Percentiles rank a stretch among this genome's conserved stretches.
Conservation (phyloP, 2,113 vertebrate genomes). For the Lepisosteus osseus region DNA sequence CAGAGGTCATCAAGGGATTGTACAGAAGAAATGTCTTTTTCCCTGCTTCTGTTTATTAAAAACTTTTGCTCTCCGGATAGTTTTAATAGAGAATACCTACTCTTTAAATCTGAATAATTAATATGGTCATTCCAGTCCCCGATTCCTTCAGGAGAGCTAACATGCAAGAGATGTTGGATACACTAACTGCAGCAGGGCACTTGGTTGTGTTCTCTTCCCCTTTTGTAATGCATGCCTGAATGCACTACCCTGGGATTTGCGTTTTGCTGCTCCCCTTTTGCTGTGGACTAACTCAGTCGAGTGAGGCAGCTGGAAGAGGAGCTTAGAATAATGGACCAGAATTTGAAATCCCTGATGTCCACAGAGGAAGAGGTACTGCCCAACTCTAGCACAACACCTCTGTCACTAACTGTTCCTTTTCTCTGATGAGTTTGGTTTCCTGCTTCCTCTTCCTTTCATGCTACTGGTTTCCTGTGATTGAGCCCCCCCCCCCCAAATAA, state of each 20-base stretch:
- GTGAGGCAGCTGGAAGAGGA: slow-evolving; percentile 89
- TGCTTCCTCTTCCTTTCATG: slow-evolving; percentile 27
- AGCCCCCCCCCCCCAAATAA: slow-evolving; percentile 13
- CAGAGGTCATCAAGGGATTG: neutral
- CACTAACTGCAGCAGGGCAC: slow-evolving; percentile 40
- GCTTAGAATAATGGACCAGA: slow-evolving; percentile 92
- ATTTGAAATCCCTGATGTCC: slow-evolving; percentile 92
- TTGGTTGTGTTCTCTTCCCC: slow-evolving; percentile 35
- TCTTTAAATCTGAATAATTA: neutral
- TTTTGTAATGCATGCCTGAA: slow-evolving; percentile 54
- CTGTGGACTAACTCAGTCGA: slow-evolving; percentile 76
- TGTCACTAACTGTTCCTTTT: slow-evolving; percentile 3
- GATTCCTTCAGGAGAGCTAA: neutral
- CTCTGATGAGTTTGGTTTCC: slow-evolving; percentile 11
- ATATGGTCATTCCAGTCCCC: slow-evolving; percentile 13
- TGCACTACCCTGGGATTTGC: slow-evolving; percentile 42
- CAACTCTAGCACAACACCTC: slow-evolving; percentile 13
- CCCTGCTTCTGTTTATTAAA: neutral
- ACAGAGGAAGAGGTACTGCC: slow-evolving; percentile 94
- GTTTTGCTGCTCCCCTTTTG: slow-evolving; percentile 30
- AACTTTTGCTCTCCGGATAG: neutral
- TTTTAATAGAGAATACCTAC: neutral
- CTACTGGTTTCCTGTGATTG: slow-evolving; percentile 15
- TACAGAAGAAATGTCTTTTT: neutral
- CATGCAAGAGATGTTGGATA: slow-evolving; percentile 25